phyloP scores from a whole-genome alignment of 2,113 vertebrate genomes.

The Beaufortia kweichowensis region DNA sequence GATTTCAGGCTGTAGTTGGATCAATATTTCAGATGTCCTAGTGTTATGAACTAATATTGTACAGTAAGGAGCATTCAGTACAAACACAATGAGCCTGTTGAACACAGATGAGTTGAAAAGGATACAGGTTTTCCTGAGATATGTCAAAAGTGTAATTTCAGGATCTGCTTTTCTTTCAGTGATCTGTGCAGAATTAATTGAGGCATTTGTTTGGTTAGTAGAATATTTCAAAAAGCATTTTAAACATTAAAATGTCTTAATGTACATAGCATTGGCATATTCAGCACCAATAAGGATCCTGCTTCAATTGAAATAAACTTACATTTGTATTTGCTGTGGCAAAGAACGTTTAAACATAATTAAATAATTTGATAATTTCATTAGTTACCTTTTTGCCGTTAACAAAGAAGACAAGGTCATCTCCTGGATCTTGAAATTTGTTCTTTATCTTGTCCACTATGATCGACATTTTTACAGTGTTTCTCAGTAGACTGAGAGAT shows the following conservation, averaged over 20 bases:
- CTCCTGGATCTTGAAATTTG: constrained; percentile 30
- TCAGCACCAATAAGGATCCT: no score
- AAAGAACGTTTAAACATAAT: constrained; percentile 73
- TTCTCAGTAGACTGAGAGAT: not conserved
- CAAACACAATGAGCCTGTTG: not conserved
- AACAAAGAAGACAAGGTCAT: constrained; percentile 89
- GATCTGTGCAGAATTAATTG: constrained; percentile 69
- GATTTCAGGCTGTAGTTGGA: no score
- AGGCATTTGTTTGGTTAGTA: constrained; percentile 73
- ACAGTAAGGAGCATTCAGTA: not conserved
- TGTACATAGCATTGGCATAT: no score
- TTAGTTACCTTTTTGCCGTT: constrained; percentile 89
- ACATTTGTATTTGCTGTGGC: not conserved
- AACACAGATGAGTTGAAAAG: not conserved
- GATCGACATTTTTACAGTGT: not conserved
- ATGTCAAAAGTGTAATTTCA: constrained; percentile 84
- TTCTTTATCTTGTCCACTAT: constrained; percentile 24
- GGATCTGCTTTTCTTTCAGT: constrained; percentile 86
- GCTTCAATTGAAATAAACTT: not conserved
- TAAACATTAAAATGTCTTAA: no score
- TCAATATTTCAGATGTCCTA: no score
- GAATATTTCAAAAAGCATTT: not conserved
- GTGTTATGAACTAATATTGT: constrained; percentile 7
- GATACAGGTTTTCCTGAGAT: constrained; percentile 88
- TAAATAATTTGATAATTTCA: constrained; percentile 66